These are phyloP conservation scores for Uromys caudimaculatus DNA, from an alignment of 2,797 vertebrate species.

Conservation along the genomic window DNA sequence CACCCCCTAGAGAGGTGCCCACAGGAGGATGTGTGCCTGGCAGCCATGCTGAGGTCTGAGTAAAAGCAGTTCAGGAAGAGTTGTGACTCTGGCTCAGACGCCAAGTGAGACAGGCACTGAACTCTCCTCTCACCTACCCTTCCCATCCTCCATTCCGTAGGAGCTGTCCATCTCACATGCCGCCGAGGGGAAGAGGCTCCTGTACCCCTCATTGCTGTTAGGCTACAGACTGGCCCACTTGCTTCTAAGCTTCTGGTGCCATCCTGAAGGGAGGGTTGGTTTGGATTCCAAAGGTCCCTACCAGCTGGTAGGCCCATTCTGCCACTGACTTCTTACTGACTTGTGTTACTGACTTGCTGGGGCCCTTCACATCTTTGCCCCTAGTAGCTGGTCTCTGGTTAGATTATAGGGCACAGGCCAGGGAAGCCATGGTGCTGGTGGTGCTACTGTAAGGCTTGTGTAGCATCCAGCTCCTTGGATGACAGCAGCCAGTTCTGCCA, in stretches of 20 bases:
- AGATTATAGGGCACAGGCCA: background rate
- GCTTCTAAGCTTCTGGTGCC: background rate
- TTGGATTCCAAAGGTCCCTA: background rate
- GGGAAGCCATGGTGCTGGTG: background rate
- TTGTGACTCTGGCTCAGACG: background rate
- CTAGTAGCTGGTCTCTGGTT: background rate
- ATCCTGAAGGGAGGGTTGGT: background rate
- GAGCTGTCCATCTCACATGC: background rate
- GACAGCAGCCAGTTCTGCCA: background rate
- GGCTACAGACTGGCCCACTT: background rate
- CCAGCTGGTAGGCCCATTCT: background rate
- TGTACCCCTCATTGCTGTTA: background rate
- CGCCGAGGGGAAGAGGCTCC: too few relatives aligned
- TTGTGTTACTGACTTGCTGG: too few relatives aligned
- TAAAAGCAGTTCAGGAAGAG: background rate
- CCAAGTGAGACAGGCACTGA: background rate
- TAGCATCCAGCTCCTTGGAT: background rate
- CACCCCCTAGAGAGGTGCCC: background rate
- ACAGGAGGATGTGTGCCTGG: too few relatives aligned
- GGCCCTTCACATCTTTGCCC: background rate
- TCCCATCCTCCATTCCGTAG: background rate
- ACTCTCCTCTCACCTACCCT: background rate
- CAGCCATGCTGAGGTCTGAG: background rate
- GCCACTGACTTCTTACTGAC: background rate
- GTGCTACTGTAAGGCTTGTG: background rate